Evolutionary conservation across 1,140 invertebrate genomes (phyloP), one percentile per base, ranked within the genome.

Genomic region (Lanistes nyassanus): DNA sequence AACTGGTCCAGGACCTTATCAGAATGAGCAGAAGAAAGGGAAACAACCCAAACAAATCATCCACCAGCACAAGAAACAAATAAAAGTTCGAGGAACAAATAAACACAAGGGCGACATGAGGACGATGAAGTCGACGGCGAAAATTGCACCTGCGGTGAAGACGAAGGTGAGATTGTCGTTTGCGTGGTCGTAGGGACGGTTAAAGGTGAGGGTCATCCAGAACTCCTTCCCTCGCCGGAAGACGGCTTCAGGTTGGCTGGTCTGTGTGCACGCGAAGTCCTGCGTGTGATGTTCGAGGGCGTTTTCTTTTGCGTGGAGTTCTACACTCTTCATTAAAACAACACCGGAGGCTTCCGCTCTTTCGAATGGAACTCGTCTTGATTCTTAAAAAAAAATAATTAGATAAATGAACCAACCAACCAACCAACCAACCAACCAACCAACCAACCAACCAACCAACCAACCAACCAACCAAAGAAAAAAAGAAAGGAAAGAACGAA

Each of bases 161-260:
- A 96, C 93, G 73, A 97, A 93, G 21, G 94, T 95, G 47, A 97
- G 89, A 16, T 93, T 94, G 89, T 97, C 95, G 80, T 91, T 92
- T 23, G 91, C 90, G 23, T 92, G 90, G 81, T 94, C 92, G 84
- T 93, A 97, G 51, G 93, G 91, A 37, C 95, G 91, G 78, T 93
- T 94, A 64, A 96, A 91, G 9, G 90, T 91, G 1, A 97, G 88
- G 76, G 92, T 92, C 19, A 97, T 81, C 76, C 91, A 91, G 87
- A 97, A 97, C 34, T 93, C 90, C 86, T 96, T 94, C 1, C 95
- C 96, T 80, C 96, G 90, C 76, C 96, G 89, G 0, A 97, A 91
- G 0, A 97, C 93, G 39, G 97, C 89, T 81, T 93, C 91, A 26
- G 92, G 91, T 39, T 71, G 29, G 82, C 92, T 92, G 70, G 90